Evolutionary conservation across 1,140 invertebrate species (phyloP), one percentile per base, ranked within the genome.

Genomic region (Eumaeus atala): DNA sequence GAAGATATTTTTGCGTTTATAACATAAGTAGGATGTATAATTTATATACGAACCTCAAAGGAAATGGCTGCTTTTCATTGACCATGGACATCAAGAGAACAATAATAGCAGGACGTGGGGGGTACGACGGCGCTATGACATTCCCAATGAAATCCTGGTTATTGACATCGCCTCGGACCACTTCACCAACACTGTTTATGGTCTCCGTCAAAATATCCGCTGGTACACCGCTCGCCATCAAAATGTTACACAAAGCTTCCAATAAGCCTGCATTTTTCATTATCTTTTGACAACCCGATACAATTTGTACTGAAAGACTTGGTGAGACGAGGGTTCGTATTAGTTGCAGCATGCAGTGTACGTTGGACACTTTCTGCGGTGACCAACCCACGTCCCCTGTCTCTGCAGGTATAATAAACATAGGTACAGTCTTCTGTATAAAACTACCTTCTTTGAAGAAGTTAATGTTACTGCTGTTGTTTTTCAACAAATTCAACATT

Each of bases 41-140:
- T 59, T 47, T 40, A 35, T 16, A 16, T 37, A 28, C 7, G 52
- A 53, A 88, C 85, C 97, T 91, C 51, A 99, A 82, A 8, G 91
- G 84, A 77, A 99, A 95, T 10, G 96, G 94, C 81, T 99, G 98
- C 77, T 98, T 98, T 72, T 99, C 98, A 84, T 98, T 98, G 2
- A 99, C 96, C 97, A 99, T 99, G 0, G 97, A 98, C 94, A 99
- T 97, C 9, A 99, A 83, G 8, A 99, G 88, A 40, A 99, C 94
- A 0, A 99, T 94, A 48, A 99, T 94, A 0, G 95, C 96, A 1
- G 98, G 95, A 48, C 95, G 91, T 10, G 97, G 95, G 35, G 97
- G 97, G 73, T 91, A 94, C 11, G 95, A 95, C 0, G 97, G 97
- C 0, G 97, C 97, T 88, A 95, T 92, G n/a, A 99, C 95, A 59